Base-by-base conservation (phyloP, 30 jellyfish, hydroid and myxozoan species). In the Aurelia aurita complex sp. Pacific region DNA sequence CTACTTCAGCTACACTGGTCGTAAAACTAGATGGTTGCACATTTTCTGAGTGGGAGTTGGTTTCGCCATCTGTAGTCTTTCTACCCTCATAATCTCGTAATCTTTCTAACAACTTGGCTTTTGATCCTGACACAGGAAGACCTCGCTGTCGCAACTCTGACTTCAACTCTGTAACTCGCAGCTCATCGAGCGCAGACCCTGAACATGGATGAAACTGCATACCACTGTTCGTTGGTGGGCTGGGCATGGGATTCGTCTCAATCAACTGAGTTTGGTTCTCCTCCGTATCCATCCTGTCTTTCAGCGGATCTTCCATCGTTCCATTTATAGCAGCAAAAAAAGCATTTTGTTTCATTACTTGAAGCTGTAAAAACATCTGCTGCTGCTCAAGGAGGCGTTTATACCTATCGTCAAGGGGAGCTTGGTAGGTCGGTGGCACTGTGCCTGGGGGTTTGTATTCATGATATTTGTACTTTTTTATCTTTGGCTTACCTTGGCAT, bases 301-400 rank as follows among this genome's bases (percentile, higher is more conserved):
- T 83, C 18, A 73, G 67, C 7, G 83, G 55, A 3, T 74, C 91
- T 74, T 94, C 90, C 4, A 79, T 17, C 17, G 83, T 57, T 23
- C 94, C 97, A 40, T 90, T 89, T 40, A 88, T 68, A 19, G 98
- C 97, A 9, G 83, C 96, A 74, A 88, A 62, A 38, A 94, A 67
- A 3, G 98, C 98, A 88, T 94, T 94, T 85, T 94, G 98, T 52
- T 94, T 96, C 97, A 88, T 88, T 12, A 94, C 98, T 50, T 94
- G 98, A 71, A 94, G 38, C 69, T 92, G 98, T 64, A 94, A 80
- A 83, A 80, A 94, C 90, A 94, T 82, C 16, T 96, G 94, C 72
- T 94, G 98, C 64, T 94, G 98, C 77, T 94, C 98, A 23, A 94
- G 91, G 62, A 94, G 76, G 18, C 94, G 90, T 83, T 94, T 89